Percentiles rank a stretch among this genome's conserved stretches.
Conservation (phyloP, 1,140 invertebrate species). For the Brachionus rubens region DNA sequence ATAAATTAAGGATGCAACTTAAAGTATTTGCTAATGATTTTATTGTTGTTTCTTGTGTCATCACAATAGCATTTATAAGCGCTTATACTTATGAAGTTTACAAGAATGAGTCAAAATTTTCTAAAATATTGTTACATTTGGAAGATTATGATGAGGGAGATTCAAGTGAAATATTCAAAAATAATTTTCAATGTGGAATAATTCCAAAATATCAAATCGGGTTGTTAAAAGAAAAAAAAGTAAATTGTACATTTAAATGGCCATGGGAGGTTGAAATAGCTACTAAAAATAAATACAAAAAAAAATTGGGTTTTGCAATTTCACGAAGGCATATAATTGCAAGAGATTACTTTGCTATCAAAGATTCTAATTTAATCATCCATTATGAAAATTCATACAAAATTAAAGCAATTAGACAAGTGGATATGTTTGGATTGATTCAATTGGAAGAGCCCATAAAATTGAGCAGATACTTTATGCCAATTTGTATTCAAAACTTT, state of each 20-base stretch:
- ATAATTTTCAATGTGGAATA: background rate
- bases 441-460: background rate
- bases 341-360: too few species aligned
- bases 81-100: constrained; percentile 6
- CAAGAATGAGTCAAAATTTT: constrained; percentile 3
- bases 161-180: background rate
- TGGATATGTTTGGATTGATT: background rate
- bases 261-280: background rate
- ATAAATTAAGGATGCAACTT: background rate
- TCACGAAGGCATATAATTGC: background rate
- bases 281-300: background rate
- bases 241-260: background rate
- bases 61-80: background rate
- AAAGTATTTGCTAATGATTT: background rate
- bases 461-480: background rate
- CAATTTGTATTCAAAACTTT: constrained; percentile 3
- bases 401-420: background rate
- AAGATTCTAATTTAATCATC: background rate
- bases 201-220: constrained; percentile 29
- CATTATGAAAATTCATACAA: background rate
- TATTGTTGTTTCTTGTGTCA: background rate
- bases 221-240: background rate
- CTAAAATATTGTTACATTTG: background rate
- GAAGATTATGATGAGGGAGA: background rate
- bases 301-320: background rate